phyloP scores from a whole-genome alignment of 2,797 vertebrate species.

The Gobionotothen gibberifrons region DNA sequence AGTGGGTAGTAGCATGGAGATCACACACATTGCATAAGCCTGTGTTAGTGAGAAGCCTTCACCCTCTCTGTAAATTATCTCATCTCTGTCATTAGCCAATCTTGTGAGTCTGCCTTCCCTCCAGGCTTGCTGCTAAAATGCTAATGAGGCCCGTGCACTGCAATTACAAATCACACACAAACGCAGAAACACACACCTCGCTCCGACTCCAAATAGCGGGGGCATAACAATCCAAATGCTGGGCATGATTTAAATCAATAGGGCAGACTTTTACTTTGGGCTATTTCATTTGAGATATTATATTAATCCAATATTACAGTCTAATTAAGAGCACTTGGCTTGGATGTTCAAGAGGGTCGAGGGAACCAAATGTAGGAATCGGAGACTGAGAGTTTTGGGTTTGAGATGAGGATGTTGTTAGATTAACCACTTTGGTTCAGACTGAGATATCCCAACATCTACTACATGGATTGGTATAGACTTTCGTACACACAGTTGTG shows the following conservation, averaged over 20 bases:
- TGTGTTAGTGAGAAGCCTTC: conserved; percentile 45
- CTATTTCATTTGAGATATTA: conserved; percentile 50
- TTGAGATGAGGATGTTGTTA: no score
- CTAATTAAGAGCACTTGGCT: conserved; percentile 40
- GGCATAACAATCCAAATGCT: conserved; percentile 24
- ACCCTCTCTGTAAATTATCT: conserved; percentile 62
- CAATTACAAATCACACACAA: conserved; percentile 65
- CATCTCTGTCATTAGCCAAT: conserved; percentile 76
- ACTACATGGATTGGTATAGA: neutral
- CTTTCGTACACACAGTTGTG: neutral
- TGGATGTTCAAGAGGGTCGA: conserved; percentile 15
- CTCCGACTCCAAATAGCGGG: conserved; percentile 40
- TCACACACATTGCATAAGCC: conserved; percentile 47
- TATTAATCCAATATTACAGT: conserved; percentile 50
- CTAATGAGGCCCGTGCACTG: conserved; percentile 56
- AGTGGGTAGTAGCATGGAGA: conserved; percentile 19
- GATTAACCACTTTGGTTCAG: neutral
- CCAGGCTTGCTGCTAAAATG: conserved; percentile 67
- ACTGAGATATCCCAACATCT: neutral
- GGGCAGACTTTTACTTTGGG: conserved; percentile 33
- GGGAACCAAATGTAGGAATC: neutral
- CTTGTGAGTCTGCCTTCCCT: conserved; percentile 56
- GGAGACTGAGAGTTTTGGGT: no score
- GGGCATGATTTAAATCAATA: conserved; percentile 38
- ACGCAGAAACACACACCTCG: conserved; percentile 50